A percentile compares a stretch with the other conserved stretches of the same genome.
phyloP scores from a whole-genome alignment of 2,888 invertebrate genomes.

The Synergus japonicus region DNA sequence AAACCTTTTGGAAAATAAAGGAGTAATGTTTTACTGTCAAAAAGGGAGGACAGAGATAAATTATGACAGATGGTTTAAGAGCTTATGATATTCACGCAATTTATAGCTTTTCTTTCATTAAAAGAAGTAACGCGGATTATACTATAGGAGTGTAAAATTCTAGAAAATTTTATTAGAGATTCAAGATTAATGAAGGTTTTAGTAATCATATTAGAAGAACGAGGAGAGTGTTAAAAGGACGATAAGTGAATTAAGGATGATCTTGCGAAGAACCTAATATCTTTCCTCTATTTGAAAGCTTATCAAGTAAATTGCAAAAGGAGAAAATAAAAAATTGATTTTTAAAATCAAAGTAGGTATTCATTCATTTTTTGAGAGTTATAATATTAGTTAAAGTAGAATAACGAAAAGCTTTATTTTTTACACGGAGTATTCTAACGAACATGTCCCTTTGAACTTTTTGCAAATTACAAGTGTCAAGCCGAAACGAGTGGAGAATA shows the following conservation, averaged over 20 bases:
- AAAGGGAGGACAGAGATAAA: background rate
- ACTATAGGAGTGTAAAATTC: background rate
- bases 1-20: background rate
- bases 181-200: background rate
- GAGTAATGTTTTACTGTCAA: background rate
- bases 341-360: background rate
- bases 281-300: background rate
- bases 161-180: background rate
- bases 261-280: background rate
- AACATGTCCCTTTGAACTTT: background rate
- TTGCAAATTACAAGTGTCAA: background rate
- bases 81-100: background rate
- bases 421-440: background rate
- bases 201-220: background rate
- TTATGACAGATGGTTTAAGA: background rate
- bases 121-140: background rate
- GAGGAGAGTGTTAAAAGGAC: background rate
- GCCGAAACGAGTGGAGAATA: slow-evolving; percentile 19
- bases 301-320: background rate
- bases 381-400: too few species aligned
- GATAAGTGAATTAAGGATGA: background rate
- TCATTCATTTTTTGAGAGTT: background rate
- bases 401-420: background rate
- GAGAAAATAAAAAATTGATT: background rate
- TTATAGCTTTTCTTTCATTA: background rate